phyloP scores from a whole-genome alignment of 2,797 vertebrate genomes.

The Fringilla coelebs region DNA sequence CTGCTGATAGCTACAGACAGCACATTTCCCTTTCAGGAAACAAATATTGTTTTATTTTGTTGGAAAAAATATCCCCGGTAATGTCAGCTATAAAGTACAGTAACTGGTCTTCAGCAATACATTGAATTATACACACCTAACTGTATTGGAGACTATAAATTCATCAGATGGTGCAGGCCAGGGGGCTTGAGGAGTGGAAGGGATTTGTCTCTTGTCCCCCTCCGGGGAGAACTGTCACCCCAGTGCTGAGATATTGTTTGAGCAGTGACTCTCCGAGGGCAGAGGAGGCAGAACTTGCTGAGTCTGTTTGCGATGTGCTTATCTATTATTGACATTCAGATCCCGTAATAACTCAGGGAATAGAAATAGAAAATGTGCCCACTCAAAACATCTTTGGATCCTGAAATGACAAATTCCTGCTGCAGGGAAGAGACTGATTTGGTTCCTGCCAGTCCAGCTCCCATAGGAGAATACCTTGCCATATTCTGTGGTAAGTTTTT shows the following conservation, averaged over 20 bases:
- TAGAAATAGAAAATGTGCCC: conserved; percentile 46
- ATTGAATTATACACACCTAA: conserved; percentile 61
- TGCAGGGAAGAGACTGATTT: neutral
- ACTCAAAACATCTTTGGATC: conserved; percentile 28
- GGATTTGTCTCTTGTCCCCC: conserved; percentile 57
- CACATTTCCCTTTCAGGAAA: conserved; percentile 57
- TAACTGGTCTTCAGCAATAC: conserved; percentile 56
- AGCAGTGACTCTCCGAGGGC: conserved; percentile 7
- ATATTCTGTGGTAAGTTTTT: neutral
- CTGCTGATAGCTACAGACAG: conserved; percentile 47
- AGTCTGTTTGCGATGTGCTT: conserved; percentile 53
- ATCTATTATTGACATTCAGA: conserved; percentile 66
- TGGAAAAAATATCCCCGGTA: conserved; percentile 38
- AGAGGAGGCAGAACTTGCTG: conserved; percentile 55
- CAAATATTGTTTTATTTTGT: conserved; percentile 58
- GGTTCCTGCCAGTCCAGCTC: neutral
- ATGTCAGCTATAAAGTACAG: conserved; percentile 68
- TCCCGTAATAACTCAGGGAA: neutral
- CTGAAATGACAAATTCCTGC: conserved; percentile 14
- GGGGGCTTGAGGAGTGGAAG: conserved; percentile 21
- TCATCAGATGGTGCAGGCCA: conserved; percentile 47
- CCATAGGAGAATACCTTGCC: neutral
- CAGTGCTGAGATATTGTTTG: conserved; percentile 12
- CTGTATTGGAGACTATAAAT: conserved; percentile 57
- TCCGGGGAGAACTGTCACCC: conserved; percentile 56